These are phyloP conservation scores for Uria lomvia DNA, from an alignment of 2,113 vertebrate species.

Conservation along the genomic window DNA sequence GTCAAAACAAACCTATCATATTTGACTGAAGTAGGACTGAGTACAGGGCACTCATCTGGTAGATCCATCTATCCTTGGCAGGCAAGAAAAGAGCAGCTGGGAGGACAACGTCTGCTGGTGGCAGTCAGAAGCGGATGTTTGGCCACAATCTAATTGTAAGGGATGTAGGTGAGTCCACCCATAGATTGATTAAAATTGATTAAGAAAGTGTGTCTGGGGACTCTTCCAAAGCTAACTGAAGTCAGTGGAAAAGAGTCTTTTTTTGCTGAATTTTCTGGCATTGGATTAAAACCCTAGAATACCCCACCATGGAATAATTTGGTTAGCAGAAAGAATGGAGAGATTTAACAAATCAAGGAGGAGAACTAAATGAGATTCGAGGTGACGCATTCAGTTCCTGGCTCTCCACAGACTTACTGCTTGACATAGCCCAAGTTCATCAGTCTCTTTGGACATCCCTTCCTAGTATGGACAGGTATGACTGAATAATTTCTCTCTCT, in stretches of 20 bases:
- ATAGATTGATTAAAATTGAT: background rate
- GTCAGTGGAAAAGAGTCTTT: background rate
- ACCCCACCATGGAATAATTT: background rate
- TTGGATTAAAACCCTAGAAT: background rate
- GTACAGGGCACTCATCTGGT: background rate
- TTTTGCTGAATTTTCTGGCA: background rate
- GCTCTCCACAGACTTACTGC: background rate
- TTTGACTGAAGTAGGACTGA: background rate
- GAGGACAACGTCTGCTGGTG: background rate
- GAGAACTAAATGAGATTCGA: background rate
- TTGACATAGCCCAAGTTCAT: background rate
- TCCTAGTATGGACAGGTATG: background rate
- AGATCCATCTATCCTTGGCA: background rate
- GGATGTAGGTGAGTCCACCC: background rate
- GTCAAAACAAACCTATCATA: background rate
- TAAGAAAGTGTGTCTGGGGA: background rate
- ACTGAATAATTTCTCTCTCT: background rate
- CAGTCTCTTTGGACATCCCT: background rate
- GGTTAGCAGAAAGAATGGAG: background rate
- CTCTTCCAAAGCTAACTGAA: background rate
- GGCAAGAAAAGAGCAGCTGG: background rate
- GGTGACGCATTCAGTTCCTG: background rate
- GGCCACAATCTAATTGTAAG: background rate
- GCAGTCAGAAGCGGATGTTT: background rate
- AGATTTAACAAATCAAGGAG: background rate